Conservation (phyloP, 2,888 invertebrate species). For the Diogma glabrata region DNA sequence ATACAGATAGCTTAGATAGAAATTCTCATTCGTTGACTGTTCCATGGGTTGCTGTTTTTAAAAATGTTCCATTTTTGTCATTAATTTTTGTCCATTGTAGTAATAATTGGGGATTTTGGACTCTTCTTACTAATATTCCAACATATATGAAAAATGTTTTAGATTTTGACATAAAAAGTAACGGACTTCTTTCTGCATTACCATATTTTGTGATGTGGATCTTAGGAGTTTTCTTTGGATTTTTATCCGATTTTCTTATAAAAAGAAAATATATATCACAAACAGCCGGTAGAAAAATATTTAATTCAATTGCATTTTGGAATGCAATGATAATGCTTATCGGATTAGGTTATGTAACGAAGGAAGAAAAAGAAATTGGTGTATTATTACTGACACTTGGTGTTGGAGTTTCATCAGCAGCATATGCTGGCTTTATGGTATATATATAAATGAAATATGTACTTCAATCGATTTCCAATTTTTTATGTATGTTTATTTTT, state of each 20-base stretch:
- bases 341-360: slow-evolving; percentile 40
- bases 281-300: slow-evolving; percentile 29
- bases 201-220: slow-evolving; percentile 38
- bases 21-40: slow-evolving; percentile 30
- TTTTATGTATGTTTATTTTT: slow-evolving; percentile 9
- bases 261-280: slow-evolving; percentile 24
- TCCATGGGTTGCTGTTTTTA: slow-evolving; percentile 55
- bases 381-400: slow-evolving; percentile 44
- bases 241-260: slow-evolving; percentile 33
- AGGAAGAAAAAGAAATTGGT: slow-evolving; percentile 36
- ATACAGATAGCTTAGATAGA: slow-evolving; percentile 26
- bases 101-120: slow-evolving; percentile 65
- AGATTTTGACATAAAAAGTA: slow-evolving; percentile 51
- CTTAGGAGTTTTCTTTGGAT: slow-evolving; percentile 33
- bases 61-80: slow-evolving; percentile 49
- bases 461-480: not conserved
- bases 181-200: slow-evolving; percentile 33
- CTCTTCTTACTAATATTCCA: slow-evolving; percentile 56
- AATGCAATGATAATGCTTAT: slow-evolving; percentile 45
- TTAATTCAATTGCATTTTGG: slow-evolving; percentile 37
- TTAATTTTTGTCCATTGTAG: slow-evolving; percentile 47
- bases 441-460: slow-evolving; percentile 18
- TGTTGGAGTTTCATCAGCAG: slow-evolving; percentile 48
- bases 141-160: slow-evolving; percentile 58
- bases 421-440: slow-evolving; percentile 48